Evolutionary conservation across 2,113 vertebrate species (phyloP).

Genomic region (Solea solea): DNA sequence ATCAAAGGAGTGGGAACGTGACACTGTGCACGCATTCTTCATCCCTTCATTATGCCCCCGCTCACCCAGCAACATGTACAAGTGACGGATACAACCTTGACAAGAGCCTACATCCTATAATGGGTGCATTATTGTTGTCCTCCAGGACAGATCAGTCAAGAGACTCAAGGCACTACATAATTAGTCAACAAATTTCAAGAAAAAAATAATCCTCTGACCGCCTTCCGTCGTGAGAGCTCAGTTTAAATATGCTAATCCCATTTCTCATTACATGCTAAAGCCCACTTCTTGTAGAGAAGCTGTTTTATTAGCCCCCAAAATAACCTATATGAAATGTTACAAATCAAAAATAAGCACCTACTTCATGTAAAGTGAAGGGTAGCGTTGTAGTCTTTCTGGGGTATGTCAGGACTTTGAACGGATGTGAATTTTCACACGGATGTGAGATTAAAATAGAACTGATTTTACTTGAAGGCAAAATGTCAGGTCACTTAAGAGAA

Average conservation of each 20-base stretch:
- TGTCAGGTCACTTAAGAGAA: slow-evolving; percentile 49
- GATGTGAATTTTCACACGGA: slow-evolving; percentile 17
- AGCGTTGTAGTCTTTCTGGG: not conserved
- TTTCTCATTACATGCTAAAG: not conserved
- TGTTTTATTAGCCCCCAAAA: not conserved
- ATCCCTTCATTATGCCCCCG: slow-evolving; percentile 44
- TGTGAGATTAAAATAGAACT: slow-evolving; percentile 36
- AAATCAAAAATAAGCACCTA: not conserved
- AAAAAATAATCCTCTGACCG: not conserved
- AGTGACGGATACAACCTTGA: not conserved
- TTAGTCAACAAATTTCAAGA: not conserved
- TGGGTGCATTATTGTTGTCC: not conserved
- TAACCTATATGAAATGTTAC: not conserved
- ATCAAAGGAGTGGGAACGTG: slow-evolving; percentile 65
- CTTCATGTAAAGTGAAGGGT: not conserved
- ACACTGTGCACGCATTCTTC: slow-evolving; percentile 49
- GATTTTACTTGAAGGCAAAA: slow-evolving; percentile 35
- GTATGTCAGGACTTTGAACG: slow-evolving; percentile 5
- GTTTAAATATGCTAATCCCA: not conserved
- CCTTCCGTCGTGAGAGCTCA: not conserved
- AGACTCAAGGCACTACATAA: not conserved
- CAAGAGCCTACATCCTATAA: not conserved
- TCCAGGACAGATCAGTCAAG: not conserved
- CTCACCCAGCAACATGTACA: slow-evolving; percentile 36
- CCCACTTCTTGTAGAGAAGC: not conserved